A percentile compares a stretch with the other conserved stretches of the same genome.
Conservation (phyloP, 2,797 vertebrate species). For the Pelochelys cantorii region DNA sequence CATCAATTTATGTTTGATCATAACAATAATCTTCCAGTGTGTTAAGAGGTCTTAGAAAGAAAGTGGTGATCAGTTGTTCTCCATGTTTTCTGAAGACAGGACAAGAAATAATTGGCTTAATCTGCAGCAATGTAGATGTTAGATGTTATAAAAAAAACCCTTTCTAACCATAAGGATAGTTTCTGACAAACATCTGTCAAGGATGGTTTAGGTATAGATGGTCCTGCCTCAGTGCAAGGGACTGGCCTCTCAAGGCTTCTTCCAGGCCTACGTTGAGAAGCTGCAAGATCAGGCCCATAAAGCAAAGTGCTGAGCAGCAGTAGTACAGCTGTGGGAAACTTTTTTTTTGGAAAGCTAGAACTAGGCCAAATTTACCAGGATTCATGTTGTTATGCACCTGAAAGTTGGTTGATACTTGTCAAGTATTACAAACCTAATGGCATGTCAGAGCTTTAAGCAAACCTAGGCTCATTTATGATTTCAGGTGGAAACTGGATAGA, state of each 20-base stretch:
- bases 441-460: neutral
- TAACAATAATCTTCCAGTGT: neutral
- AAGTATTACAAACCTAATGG: neutral
- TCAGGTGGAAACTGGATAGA: neutral
- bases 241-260: neutral
- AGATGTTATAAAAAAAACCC: neutral
- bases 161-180: neutral
- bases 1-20: slow-evolving; percentile 16
- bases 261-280: neutral
- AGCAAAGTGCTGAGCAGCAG: neutral
- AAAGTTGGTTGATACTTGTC: neutral
- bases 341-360: neutral
- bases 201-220: neutral
- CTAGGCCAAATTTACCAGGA: slow-evolving; percentile 11
- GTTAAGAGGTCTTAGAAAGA: neutral
- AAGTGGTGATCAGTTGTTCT: neutral
- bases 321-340: neutral
- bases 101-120: neutral
- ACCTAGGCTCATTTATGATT: neutral
- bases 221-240: neutral
- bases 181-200: neutral
- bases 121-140: neutral
- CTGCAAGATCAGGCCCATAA: neutral
- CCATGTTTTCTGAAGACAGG: neutral
- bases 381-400: neutral